A percentile compares a stretch with the other conserved stretches of the same genome.
Conservation (phyloP, 2,113 vertebrate species). For the Rhinolophus sinicus region DNA sequence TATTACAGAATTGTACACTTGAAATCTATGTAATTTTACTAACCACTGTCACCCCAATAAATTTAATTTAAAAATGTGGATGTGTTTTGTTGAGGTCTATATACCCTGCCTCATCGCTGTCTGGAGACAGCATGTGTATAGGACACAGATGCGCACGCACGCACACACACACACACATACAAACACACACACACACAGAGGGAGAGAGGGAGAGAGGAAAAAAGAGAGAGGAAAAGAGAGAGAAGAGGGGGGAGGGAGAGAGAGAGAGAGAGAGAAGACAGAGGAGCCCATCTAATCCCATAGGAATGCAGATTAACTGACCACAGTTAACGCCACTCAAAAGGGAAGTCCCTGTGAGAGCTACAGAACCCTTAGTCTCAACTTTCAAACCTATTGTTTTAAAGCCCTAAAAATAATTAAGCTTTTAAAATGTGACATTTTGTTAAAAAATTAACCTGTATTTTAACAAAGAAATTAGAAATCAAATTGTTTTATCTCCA, state of each 20-base stretch:
- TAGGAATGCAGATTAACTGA: neutral
- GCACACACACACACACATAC: too few species aligned
- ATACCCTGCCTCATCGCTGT: too few species aligned
- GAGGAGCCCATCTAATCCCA: neutral
- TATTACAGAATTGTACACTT: too few species aligned
- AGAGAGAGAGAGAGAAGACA: too few species aligned
- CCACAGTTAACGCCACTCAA: too few species aligned
- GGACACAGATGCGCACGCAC: too few species aligned
- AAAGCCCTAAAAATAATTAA: conserved; percentile 15
- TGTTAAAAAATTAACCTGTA: neutral
- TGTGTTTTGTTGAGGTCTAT: neutral
- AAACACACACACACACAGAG: too few species aligned
- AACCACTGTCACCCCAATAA: too few species aligned
- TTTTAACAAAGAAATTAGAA: conserved; percentile 38
- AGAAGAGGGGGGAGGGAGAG: too few species aligned
- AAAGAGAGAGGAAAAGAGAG: too few species aligned
- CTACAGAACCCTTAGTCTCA: neutral
- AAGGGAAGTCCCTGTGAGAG: neutral
- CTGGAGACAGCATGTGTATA: neutral
- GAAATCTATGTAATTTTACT: too few species aligned
- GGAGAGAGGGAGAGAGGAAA: too few species aligned
- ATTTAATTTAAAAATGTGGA: neutral
- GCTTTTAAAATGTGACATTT: neutral
- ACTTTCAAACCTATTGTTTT: neutral
- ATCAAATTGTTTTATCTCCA: neutral